Base-by-base conservation (phyloP, 2,797 vertebrate genomes). In the Amblyopsis hoosieri region DNA sequence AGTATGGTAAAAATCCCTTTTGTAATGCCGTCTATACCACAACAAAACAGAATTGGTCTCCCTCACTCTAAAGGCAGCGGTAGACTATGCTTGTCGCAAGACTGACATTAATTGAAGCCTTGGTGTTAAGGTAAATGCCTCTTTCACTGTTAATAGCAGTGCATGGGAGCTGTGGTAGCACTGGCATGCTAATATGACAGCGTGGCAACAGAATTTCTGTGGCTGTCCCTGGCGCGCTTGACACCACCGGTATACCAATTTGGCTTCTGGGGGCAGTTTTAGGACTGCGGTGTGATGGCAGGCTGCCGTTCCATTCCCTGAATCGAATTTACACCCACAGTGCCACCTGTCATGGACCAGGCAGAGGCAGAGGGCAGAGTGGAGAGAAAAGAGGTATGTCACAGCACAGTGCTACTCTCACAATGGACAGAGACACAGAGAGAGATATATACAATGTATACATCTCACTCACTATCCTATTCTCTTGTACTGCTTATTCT, bases 241-340 rank as follows among this genome's bases (percentile, higher is more conserved):
- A 79, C 75, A 65, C 55, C 6, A 42, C 3, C 23, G 23, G 23
- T 23, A 23, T 23, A 23, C 37, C 31, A n/a, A 56, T 54, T 62
- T 63, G 47, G 13, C 59, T 23, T 33, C 54, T 33, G 0, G 3
- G 56, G 13, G 72, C 59, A 13, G 14, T 61, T 78, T 78, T 61
- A 64, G 68, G 62, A 69, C 54, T 55, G 64, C 47, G 53, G 75
- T 79, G 79, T 61, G 72, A 83, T 45, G 50, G 53, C 42, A 63
- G 67, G 57, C 66, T 37, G 6, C 60, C 52, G 73, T 54, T 67
- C 49, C 55, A 55, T 64, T 86, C 75, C 75, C 67, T 33, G 65
- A 81, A 85, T 81, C 89, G 69, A 89, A 86, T 90, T 87, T 83
- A 69, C 84, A 84, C 76, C 66, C 63, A 67, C 72, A 23, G 56